These are phyloP conservation scores for Lophura nycthemera DNA, from an alignment of 2,113 vertebrate genomes.

Conservation along the genomic window DNA sequence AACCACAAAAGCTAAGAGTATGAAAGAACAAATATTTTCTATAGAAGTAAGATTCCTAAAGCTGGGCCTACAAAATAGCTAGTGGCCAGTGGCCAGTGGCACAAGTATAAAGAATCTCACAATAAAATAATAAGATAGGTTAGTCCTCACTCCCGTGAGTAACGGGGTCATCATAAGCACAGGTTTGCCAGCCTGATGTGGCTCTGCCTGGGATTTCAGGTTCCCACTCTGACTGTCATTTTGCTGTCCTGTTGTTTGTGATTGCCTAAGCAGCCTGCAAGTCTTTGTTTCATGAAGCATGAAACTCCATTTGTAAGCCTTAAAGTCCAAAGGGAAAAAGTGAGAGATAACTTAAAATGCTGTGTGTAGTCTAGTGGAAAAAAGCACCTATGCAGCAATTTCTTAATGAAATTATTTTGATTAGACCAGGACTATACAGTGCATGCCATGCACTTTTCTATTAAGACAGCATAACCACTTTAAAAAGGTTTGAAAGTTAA, in stretches of 20 bases:
- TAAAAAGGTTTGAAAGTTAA: background rate
- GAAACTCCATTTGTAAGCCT: conserved; percentile 12
- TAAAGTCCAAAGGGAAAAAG: conserved; percentile 58
- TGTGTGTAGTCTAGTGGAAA: conserved; percentile 51
- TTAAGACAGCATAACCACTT: background rate
- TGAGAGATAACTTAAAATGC: conserved; percentile 67
- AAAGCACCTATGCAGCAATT: conserved; percentile 58
- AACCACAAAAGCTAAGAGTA: background rate
- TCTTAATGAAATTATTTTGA: conserved; percentile 69
- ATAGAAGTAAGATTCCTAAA: background rate
- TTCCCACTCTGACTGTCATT: background rate
- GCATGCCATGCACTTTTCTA: conserved; percentile 44
- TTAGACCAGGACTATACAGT: conserved; percentile 36
- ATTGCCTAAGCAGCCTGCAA: conserved; percentile 4
- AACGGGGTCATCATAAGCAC: rapidly evolving
- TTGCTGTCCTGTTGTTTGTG: background rate
- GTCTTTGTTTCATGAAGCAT: conserved; percentile 61
- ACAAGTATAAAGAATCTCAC: background rate
- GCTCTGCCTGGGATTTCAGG: background rate
- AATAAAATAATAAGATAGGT: background rate
- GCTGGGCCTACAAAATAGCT: background rate
- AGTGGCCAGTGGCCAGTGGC: background rate
- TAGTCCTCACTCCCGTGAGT: background rate
- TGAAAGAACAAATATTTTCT: background rate
- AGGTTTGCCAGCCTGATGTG: rapidly evolving